Base-by-base conservation (phyloP, 2,888 invertebrate species). In the Drosophila austrosaltans region DNA sequence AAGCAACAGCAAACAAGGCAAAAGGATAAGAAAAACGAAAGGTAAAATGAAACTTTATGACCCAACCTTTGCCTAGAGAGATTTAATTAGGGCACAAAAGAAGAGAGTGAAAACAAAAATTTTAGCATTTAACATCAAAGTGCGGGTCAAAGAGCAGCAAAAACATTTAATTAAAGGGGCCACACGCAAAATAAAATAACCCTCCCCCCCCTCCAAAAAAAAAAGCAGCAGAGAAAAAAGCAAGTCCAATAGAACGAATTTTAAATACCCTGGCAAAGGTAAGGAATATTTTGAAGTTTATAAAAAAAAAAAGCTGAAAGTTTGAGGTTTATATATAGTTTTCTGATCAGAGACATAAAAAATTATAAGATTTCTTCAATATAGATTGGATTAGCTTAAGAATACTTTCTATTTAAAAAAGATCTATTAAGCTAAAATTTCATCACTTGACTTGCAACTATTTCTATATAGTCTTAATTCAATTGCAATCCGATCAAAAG, bases 31-130 rank as follows among this genome's bases (percentile, higher is more conserved):
- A 36, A 57, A 3, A 12, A 48, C 22, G 22, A 10, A 48, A 48
- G 48, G 48, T 48, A 48, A 25, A 48, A 16, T 48, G 25, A 48
- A 48, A 48, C 48, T 48, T 48, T 48, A 54, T 30, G 28, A 54
- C n/a, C 16, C 53, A 28, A 10, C 16, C 30, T 25, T 44, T 20
- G 20, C 60, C 53, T 53, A 30, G 32, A 67, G 63, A 66, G 75
- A 69, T 75, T 79, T 73, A 84, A 84, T 82, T 82, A 76, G 76
- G 57, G 56, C 28, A 60, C 48, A 48, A 25, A 22, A 25, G 48
- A 25, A 25, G 7, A n/a, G n/a, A 42, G 42, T 40, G 36, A 8
- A 53, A 61, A 69, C 40, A 36, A 39, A 63, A 58, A 58, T 59
- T 63, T 53, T 53, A 56, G 57, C 74, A 63, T 67, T 74, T 63